These are phyloP conservation scores for Pogonomyrmex californicus DNA, from an alignment of 1,140 invertebrate genomes.

Conservation along the genomic window DNA sequence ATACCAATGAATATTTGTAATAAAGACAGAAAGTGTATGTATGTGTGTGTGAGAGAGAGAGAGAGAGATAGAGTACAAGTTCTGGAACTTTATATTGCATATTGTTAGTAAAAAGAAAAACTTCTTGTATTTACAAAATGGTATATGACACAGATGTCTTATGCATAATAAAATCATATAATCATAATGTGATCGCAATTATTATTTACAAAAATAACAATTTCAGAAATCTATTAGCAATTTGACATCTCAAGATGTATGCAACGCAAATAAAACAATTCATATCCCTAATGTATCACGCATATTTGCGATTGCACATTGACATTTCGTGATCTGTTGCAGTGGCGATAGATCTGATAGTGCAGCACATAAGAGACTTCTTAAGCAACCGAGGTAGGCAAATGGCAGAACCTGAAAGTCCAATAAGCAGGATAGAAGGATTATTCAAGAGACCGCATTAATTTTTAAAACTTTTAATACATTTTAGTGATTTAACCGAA, in stretches of 20 bases:
- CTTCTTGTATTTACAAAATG: constrained; percentile 24
- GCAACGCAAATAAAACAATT: constrained; percentile 65
- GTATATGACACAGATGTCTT: constrained; percentile 53
- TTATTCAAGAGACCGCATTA: constrained; percentile 84
- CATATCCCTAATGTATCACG: neutral
- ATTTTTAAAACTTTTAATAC: constrained; percentile 57
- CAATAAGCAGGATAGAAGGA: constrained; percentile 78
- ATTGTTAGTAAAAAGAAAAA: neutral
- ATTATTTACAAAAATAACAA: constrained; percentile 11
- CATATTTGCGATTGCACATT: constrained; percentile 27
- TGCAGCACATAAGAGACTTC: constrained; percentile 96
- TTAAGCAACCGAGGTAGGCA: constrained; percentile 88
- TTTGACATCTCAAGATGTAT: constrained; percentile 69
- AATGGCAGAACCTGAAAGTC: constrained; percentile 80
- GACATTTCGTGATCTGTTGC: constrained; percentile 80
- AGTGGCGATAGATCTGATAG: constrained; percentile 98
- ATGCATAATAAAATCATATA: constrained; percentile 50
- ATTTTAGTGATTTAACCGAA: constrained; percentile 19
- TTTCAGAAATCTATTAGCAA: constrained; percentile 54
- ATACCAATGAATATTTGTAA: constrained; percentile 9
- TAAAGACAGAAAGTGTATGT: neutral
- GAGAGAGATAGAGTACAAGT: neutral
- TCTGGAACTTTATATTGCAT: constrained; percentile 5
- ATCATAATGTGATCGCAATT: constrained; percentile 33
- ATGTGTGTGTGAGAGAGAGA: neutral